Evolutionary conservation across 2,113 vertebrate species (phyloP), one percentile per base, ranked within the genome.

Genomic region (Syrmaticus mikado): DNA sequence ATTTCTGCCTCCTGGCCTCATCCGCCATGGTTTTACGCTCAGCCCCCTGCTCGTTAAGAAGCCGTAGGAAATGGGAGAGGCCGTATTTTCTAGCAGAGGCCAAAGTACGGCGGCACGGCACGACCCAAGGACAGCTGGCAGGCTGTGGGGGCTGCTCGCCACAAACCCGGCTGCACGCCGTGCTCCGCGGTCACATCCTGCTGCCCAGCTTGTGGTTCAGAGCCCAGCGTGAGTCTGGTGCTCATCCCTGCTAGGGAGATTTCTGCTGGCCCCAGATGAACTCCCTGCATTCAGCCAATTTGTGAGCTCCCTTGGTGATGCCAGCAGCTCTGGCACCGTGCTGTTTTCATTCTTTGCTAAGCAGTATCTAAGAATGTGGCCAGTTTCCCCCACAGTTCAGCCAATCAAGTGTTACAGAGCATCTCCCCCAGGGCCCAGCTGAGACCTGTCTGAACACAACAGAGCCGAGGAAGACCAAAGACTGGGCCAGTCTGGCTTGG

Each of bases 351-450:
- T 79, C 60, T 48, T 84, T 68, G 71, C 58, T 80, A 36, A 85
- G 25, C 11, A 20, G 1, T 12, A 7, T 48, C 21, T 62, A 1
- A 27, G 40, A 45, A 6, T 21, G 0, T 11, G 18, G 0, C 13
- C 21, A 32, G 2, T 24, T 64, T 62, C 10, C n/a, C 6, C 57
- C 14, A 15, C 17, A 61, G 14, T 53, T 62, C 67, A 45, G 7
- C 38, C 15, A 60, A 62, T 36, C 6, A 0, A 4, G 0, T 4
- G 65, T 62, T 48, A 34, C 13, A 3, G 0, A 65, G 82, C 30
- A 13, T 5, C n/a, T 61, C 18, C 61, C 40, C 9, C 13, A 13
- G 30, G 65, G 85, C 73, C 58, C 34, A 50, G 12, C 43, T 22
- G 4, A 40, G 43, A 79, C 65, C 66, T 65, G 61, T 25, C 17